Base-by-base conservation (phyloP, 2,888 invertebrate genomes). In the Archips xylosteana region DNA sequence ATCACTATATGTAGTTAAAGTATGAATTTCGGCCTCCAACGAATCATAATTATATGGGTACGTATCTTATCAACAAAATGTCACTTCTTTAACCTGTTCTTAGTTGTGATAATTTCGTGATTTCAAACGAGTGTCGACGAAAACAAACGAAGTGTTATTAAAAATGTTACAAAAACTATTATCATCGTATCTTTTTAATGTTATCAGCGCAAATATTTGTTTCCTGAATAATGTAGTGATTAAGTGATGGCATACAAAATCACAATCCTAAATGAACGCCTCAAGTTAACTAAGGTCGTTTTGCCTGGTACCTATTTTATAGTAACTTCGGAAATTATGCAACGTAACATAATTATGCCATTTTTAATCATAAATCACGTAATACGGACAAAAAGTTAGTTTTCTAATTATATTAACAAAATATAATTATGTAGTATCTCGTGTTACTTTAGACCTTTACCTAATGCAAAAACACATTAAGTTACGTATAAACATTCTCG, bases 21-120 rank as follows among this genome's bases (percentile, higher is more conserved):
- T n/a, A 49, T 4, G 6, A 59, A 42, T 49, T 36, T 63, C 63
- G 49, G 57, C 47, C 42, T 62, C 23, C 15, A 60, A n/a, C 36
- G 45, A 62, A 59, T 54, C 13, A 36, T 71, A 61, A 71, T 61
- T 54, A 62, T 45, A 62, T 51, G n/a, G n/a, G n/a, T 39, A 42
- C 23, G 15, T 65, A 74, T 74, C 60, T 74, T 70, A 70, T 74
- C 74, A 61, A 34, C 49, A 23, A 39, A 15, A 60, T 57, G 57
- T 42, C 66, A 57, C 42, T 63, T 70, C 15, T 42, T 66, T 51
- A 71, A 65, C 51, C 64, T 51, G 65, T 70, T 60, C 47, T 34
- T 32, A 60, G 70, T 65, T 64, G 65, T 70, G 65, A 70, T 74
- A 74, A 59, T 60, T 60, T 60, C n/a, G 51, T 74, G 65, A 69